Percentiles rank a stretch among this genome's conserved stretches.
phyloP scores from a whole-genome alignment of 2,888 invertebrate species.

The Dryococelus australis region DNA sequence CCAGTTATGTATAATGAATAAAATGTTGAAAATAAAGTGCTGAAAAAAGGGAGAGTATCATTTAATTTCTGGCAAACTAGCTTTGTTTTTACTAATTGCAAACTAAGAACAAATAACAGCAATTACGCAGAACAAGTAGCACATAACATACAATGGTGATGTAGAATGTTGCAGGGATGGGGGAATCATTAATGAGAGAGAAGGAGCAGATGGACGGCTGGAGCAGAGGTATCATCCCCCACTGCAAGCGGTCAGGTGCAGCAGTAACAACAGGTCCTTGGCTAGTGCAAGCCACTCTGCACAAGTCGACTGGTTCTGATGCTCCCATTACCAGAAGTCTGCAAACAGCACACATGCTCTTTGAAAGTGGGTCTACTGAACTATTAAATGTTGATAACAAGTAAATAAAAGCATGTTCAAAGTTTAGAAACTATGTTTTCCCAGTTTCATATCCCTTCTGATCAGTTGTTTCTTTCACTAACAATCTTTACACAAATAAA shows the following conservation, averaged over 20 bases:
- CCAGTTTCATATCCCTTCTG: no score
- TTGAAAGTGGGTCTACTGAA: neutral
- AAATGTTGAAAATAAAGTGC: no score
- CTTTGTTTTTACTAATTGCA: no score
- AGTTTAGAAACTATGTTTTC: no score
- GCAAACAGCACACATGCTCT: conserved; percentile 16
- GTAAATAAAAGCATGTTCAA: no score
- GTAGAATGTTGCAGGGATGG: conserved; percentile 68
- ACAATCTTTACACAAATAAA: no score
- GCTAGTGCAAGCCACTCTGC: conserved; percentile 64
- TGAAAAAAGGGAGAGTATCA: no score
- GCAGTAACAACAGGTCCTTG: conserved; percentile 74
- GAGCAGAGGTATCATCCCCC: conserved; percentile 69
- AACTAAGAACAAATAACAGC: no score
- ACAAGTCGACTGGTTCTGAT: conserved; percentile 54
- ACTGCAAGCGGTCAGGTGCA: conserved; percentile 67
- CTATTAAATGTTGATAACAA: neutral
- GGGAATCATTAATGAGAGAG: conserved; percentile 72
- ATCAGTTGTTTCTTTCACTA: no score
- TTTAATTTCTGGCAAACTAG: no score
- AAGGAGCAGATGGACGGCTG: conserved; percentile 61
- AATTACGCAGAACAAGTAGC: neutral
- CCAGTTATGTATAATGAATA: neutral
- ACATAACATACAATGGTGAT: conserved; percentile 51
- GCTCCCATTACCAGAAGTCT: conserved; percentile 49